Conservation (phyloP, 2,888 invertebrate genomes). For the Limnephilus auricula region DNA sequence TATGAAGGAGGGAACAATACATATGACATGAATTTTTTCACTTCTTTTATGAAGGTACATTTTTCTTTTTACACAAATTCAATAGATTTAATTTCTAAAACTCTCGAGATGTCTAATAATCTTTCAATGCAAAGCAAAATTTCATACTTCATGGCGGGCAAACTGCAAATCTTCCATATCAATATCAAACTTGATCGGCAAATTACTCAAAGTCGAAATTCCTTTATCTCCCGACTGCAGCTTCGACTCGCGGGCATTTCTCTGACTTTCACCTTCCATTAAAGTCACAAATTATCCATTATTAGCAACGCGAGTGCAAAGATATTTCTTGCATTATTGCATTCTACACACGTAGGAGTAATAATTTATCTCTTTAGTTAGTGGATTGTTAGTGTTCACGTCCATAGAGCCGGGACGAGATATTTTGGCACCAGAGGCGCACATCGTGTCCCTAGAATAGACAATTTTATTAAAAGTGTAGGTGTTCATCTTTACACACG, state of each 20-base stretch:
- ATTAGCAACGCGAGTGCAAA: slow-evolving; percentile 19
- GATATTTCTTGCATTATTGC: slow-evolving; percentile 6
- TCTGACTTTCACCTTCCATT: slow-evolving; percentile 26
- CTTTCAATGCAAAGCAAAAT: not conserved
- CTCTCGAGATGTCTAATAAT: not conserved
- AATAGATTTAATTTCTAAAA: not conserved
- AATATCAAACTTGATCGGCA: not conserved
- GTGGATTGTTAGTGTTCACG: not conserved
- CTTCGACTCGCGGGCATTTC: not conserved
- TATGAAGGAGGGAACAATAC: not conserved
- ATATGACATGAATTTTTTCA: not conserved
- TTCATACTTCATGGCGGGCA: not conserved
- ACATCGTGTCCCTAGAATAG: no score
- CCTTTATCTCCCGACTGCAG: slow-evolving; percentile 8
- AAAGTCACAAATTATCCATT: slow-evolving; percentile 8
- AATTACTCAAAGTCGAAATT: slow-evolving; percentile 1
- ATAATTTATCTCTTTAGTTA: not conserved
- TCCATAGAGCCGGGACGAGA: not conserved
- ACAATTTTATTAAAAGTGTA: no score
- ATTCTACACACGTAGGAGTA: slow-evolving; percentile 11
- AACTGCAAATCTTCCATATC: not conserved
- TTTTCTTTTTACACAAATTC: not conserved
- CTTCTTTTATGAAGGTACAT: not conserved
- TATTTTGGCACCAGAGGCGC: not conserved
- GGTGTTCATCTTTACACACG: no score